phyloP scores from a whole-genome alignment of 2,797 vertebrate species.

The Oreochromis grahami region DNA sequence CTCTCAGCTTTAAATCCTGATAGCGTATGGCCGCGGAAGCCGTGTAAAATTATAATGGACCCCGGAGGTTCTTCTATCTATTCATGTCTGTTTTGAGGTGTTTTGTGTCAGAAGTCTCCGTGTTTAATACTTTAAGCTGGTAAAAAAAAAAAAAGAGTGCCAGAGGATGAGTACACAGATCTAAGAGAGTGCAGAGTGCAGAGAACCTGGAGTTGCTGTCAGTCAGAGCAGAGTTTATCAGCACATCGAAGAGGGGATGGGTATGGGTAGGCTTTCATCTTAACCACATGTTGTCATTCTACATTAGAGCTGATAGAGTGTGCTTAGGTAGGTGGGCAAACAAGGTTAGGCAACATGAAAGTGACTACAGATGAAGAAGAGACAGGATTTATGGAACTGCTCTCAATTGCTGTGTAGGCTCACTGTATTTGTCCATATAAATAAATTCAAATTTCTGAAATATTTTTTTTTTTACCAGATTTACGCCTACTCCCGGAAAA shows the following conservation, averaged over 20 bases:
- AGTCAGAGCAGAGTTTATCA: slow-evolving; percentile 63
- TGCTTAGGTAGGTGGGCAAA: slow-evolving; percentile 39
- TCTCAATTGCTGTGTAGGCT: not conserved
- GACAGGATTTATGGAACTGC: slow-evolving; percentile 34
- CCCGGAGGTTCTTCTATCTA: not conserved
- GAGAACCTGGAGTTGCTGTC: slow-evolving; percentile 51
- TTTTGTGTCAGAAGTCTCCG: slow-evolving; percentile 7
- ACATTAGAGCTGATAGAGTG: slow-evolving; percentile 51
- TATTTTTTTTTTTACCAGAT: not conserved
- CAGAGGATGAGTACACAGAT: slow-evolving; percentile 10
- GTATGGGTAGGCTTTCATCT: slow-evolving; percentile 64
- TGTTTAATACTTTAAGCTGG: slow-evolving; percentile 19
- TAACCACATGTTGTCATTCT: slow-evolving; percentile 56
- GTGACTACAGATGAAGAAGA: slow-evolving; percentile 29
- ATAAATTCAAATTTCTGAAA: not conserved
- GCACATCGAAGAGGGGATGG: slow-evolving; percentile 26
- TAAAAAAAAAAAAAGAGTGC: not conserved
- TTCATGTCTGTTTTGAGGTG: slow-evolving; percentile 4
- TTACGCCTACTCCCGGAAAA: not conserved
- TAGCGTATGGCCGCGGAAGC: not conserved
- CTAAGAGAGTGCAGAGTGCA: slow-evolving; percentile 30
- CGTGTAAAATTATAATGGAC: not conserved
- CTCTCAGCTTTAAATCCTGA: not conserved
- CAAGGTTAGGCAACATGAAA: slow-evolving; percentile 51
- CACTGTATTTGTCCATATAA: not conserved